Conservation (phyloP, 2,797 vertebrate genomes). For the Pangasius macronema region DNA sequence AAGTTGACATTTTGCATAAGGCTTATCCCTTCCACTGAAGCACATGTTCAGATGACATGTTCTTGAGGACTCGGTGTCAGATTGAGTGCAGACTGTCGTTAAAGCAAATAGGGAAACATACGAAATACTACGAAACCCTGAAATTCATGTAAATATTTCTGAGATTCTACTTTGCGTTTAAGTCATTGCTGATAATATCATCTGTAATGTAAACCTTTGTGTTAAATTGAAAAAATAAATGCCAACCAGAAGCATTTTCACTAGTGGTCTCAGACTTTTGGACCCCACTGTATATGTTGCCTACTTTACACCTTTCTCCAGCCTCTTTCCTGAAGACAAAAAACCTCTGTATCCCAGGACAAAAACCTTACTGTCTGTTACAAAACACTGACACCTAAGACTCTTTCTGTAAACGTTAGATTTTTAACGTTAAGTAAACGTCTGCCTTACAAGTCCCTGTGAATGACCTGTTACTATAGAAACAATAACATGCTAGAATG, state of each 20-base stretch:
- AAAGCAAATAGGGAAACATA: not conserved
- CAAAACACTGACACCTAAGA: not conserved
- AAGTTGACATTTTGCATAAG: not conserved
- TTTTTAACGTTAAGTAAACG: not conserved
- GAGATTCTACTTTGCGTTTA: not conserved
- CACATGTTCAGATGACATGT: no score
- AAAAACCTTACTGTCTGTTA: not conserved
- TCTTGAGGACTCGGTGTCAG: not conserved
- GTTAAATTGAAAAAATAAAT: no score
- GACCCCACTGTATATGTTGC: not conserved
- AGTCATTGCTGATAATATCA: not conserved
- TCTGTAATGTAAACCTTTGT: not conserved
- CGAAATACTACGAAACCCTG: not conserved
- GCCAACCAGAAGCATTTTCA: not conserved
- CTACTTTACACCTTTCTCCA: not conserved
- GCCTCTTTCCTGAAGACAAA: not conserved
- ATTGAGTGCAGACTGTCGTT: not conserved
- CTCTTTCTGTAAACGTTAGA: not conserved
- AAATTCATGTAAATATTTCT: not conserved
- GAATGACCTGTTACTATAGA: not conserved
- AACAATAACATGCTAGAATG: not conserved
- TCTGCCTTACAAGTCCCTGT: not conserved
- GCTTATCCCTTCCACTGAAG: no score
- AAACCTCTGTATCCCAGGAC: not conserved
- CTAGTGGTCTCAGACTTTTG: not conserved